A percentile compares a stretch with the other conserved stretches of the same genome.
phyloP scores from a whole-genome alignment of 2,888 invertebrate genomes.

The Nudaria mundana region DNA sequence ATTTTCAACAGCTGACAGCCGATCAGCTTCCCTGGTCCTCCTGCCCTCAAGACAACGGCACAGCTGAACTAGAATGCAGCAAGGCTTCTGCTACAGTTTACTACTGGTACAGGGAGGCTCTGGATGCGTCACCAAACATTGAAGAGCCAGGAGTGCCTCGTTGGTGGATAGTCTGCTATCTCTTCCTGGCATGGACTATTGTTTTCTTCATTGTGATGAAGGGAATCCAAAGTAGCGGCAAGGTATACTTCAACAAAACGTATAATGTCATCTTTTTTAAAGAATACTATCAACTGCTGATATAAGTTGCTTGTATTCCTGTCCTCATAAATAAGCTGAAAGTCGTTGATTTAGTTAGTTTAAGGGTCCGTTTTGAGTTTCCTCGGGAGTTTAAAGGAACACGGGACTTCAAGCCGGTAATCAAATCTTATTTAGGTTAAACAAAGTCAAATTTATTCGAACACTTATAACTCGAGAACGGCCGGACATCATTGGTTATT shows the following conservation, averaged over 20 bases:
- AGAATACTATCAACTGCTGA: no score
- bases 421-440: no score
- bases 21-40: conserved; percentile 89
- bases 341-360: no score
- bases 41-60: conserved; percentile 88
- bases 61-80: conserved; percentile 87
- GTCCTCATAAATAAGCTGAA: no score
- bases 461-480: no score
- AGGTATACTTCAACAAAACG: conserved; percentile 78
- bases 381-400: no score
- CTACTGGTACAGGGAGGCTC: conserved; percentile 95
- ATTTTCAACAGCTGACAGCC: conserved; percentile 80
- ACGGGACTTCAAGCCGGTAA: no score
- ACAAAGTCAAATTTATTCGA: no score
- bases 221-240: conserved; percentile 97
- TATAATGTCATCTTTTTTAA: neutral
- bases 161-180: conserved; percentile 96
- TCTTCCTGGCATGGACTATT: conserved; percentile 93
- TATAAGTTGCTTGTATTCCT: no score
- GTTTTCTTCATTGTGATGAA: conserved; percentile 98
- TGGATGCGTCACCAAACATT: conserved; percentile 93
- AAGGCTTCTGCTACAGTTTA: conserved; percentile 94
- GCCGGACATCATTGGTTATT: no score
- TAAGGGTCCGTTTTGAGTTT: no score
- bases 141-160: conserved; percentile 91